Percentiles rank a stretch among this genome's conserved stretches.
phyloP scores from a whole-genome alignment of 2,113 vertebrate genomes.

The Leucoraja erinaceus region DNA sequence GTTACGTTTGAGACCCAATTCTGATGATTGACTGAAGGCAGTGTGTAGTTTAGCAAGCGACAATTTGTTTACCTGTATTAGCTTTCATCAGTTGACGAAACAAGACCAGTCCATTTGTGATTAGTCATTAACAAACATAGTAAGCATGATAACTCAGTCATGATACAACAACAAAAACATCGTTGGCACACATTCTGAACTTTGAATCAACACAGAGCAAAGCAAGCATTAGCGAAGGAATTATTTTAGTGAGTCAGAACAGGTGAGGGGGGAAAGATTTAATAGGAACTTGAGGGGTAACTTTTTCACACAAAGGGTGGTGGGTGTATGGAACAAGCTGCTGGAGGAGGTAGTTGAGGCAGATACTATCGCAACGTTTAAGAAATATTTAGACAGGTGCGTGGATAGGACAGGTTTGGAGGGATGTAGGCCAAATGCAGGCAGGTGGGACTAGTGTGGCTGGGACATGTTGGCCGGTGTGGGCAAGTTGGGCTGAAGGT shows the following conservation, averaged over 20 bases:
- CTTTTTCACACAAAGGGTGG: no score
- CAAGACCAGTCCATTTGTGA: not conserved
- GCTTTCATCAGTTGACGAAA: not conserved
- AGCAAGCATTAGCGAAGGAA: not conserved
- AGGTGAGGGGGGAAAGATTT: not conserved
- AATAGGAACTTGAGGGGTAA: no score
- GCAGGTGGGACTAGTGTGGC: no score
- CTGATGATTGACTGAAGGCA: not conserved
- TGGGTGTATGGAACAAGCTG: no score
- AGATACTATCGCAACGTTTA: no score
- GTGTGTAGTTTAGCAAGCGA: not conserved
- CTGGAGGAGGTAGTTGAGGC: no score
- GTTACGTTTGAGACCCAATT: no score
- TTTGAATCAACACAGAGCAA: not conserved
- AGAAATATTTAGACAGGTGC: no score
- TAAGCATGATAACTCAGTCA: not conserved
- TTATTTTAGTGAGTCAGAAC: not conserved
- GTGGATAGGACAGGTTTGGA: no score
- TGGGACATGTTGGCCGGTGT: no score
- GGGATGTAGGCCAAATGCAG: no score
- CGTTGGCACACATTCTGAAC: not conserved
- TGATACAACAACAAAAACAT: not conserved
- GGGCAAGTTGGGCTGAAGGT: no score
- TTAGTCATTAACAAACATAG: not conserved
- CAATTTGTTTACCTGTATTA: not conserved